Base-by-base conservation (phyloP, 2,888 invertebrate genomes). In the Meliscaeva auricollis region DNA sequence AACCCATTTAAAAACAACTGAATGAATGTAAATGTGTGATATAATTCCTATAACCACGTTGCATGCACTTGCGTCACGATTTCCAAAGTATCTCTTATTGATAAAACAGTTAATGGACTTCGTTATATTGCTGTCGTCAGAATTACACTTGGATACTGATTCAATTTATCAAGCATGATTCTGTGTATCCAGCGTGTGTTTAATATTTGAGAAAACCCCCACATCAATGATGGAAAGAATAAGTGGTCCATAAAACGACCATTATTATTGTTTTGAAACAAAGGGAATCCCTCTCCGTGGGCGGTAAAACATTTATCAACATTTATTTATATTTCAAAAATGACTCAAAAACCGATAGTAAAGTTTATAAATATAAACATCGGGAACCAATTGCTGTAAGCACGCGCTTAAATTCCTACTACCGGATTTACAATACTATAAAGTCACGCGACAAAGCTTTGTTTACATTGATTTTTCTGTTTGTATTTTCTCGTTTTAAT, bases 301-400 rank as follows among this genome's bases (percentile, higher is more conserved):
- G 32, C 5, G 26, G 5, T 44, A 9, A n/a, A 60, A 60, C 3
- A n/a, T 26, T 30, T 52, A 38, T 35, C 35, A 17, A 30, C 41
- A 38, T 41, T 60, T 20, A 22, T 11, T 3, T 20, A 56, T 58
- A 11, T 26, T 26, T 32, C 3, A 20, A 68, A 68, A 64, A 17
- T 78, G 56, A 78, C 15, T 78, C 73, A 78, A 73, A 0, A 72
- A 17, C 38, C 64, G 54, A 46, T 70, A 30, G 13, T 30, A 54
- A 69, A 26, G 3, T 72, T 78, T 78, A 46, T 48, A 56, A 26
- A 26, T 56, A 48, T 56, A 38, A 50, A 48, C 13, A 32, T 17
- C 30, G 13, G 13, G 30, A 46, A 46, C 13, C 4, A 17, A 38
- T 26, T 56, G 46, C 35, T 15, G 30, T 8, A n/a, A 13, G 54